Conservation (phyloP, 2,797 vertebrate genomes). For the Channa striata region DNA sequence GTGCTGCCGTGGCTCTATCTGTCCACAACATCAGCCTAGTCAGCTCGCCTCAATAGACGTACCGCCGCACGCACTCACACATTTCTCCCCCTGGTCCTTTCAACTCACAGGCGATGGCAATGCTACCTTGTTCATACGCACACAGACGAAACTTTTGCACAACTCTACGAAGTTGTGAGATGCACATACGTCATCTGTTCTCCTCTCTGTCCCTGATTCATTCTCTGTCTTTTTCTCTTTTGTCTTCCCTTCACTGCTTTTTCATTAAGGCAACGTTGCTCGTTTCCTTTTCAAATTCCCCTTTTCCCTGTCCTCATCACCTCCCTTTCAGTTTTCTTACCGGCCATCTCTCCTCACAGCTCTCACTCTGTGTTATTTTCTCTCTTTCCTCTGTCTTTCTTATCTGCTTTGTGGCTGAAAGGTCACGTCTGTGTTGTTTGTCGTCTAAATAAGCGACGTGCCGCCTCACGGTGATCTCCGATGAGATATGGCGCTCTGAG, state of each 20-base stretch:
- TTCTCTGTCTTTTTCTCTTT: neutral
- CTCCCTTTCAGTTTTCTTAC: constrained; percentile 47
- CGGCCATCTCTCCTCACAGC: constrained; percentile 16
- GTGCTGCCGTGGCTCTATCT: constrained; percentile 66
- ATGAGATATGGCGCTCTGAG: constrained; percentile 70
- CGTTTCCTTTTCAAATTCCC: constrained; percentile 59
- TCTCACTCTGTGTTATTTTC: constrained; percentile 40
- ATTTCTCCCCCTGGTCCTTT: constrained; percentile 45
- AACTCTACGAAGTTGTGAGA: constrained; percentile 13
- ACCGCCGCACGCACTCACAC: constrained; percentile 33
- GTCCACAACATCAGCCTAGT: constrained; percentile 69
- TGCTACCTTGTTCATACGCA: constrained; percentile 17
- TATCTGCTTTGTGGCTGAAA: constrained; percentile 81
- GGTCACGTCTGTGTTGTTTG: constrained; percentile 87
- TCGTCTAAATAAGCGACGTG: constrained; percentile 83
- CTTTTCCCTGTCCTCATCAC: constrained; percentile 50
- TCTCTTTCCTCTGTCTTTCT: constrained; percentile 64
- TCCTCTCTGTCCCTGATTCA: neutral
- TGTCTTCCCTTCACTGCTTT: constrained; percentile 18
- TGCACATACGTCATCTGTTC: constrained; percentile 8
- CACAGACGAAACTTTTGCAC: neutral
- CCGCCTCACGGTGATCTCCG: constrained; percentile 75
- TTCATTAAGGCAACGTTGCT: constrained; percentile 34
- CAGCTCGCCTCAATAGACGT: constrained; percentile 61
- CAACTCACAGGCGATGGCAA: constrained; percentile 34